Evolutionary conservation across 2,113 vertebrate species (phyloP).

Genomic region (Hoplias malabaricus): DNA sequence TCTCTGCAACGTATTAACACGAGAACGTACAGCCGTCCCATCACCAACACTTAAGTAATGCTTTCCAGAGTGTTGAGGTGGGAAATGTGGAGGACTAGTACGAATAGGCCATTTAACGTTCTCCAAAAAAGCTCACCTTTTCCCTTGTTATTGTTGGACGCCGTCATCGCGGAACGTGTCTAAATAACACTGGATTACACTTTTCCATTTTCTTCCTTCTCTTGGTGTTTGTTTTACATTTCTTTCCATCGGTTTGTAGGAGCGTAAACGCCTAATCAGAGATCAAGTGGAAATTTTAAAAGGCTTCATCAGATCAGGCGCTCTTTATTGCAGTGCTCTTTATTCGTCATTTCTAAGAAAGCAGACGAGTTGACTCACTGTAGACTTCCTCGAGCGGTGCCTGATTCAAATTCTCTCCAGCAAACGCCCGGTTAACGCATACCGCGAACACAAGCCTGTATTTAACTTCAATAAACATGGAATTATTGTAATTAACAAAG

Average conservation of each 20-base stretch:
- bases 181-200: neutral
- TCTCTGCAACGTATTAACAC: slow-evolving; percentile 35
- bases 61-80: slow-evolving; percentile 51
- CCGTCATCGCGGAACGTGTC: neutral
- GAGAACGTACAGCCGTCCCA: slow-evolving; percentile 36
- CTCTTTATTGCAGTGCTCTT: neutral
- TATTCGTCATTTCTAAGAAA: neutral
- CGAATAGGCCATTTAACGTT: slow-evolving; percentile 53
- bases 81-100: slow-evolving; percentile 38
- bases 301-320: neutral
- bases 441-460: neutral
- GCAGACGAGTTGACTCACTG: neutral
- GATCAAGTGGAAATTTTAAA: slow-evolving; percentile 36
- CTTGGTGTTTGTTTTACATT: slow-evolving; percentile 55
- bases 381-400: neutral
- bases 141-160: slow-evolving; percentile 46
- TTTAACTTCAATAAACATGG: slow-evolving; percentile 51
- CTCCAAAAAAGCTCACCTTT: slow-evolving; percentile 25
- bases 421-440: neutral
- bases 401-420: neutral
- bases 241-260: slow-evolving; percentile 47
- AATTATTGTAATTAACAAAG: slow-evolving; percentile 68
- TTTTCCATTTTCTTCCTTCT: neutral
- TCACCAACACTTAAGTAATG: slow-evolving; percentile 58
- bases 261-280: slow-evolving; percentile 48